Conservation (phyloP, 2,113 vertebrate genomes). For the Lagopus muta region DNA sequence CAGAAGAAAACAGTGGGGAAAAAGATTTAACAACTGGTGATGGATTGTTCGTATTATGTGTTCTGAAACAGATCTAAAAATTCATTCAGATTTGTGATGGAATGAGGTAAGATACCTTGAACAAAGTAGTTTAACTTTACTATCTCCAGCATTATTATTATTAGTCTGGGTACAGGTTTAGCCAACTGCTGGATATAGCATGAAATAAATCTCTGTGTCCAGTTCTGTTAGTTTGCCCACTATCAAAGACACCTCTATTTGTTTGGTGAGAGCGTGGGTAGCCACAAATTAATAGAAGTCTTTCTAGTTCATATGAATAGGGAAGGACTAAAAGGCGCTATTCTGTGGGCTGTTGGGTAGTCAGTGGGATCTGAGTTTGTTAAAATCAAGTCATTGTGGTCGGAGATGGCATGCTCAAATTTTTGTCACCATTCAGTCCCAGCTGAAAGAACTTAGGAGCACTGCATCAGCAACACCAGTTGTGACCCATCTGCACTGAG, state of each 20-base stretch:
- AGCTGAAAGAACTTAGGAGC: neutral
- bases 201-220: neutral
- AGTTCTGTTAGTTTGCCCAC: neutral
- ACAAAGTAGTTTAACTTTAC: neutral
- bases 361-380: neutral
- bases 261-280: neutral
- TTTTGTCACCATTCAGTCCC: neutral
- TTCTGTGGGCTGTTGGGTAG: neutral
- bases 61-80: neutral
- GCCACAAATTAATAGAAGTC: neutral
- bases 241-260: neutral
- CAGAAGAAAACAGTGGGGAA: neutral
- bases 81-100: neutral
- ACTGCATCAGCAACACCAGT: neutral
- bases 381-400: neutral
- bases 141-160: neutral
- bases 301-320: neutral
- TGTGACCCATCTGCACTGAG: neutral
- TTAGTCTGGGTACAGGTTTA: neutral
- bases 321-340: neutral
- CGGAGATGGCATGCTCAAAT: neutral
- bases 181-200: neutral
- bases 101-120: neutral
- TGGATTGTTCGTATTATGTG: accelerated
- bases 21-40: neutral